Evolutionary conservation across 2,797 vertebrate species (phyloP), one percentile per base, ranked within the genome.

Genomic region (Dendrocincla tyrannina): DNA sequence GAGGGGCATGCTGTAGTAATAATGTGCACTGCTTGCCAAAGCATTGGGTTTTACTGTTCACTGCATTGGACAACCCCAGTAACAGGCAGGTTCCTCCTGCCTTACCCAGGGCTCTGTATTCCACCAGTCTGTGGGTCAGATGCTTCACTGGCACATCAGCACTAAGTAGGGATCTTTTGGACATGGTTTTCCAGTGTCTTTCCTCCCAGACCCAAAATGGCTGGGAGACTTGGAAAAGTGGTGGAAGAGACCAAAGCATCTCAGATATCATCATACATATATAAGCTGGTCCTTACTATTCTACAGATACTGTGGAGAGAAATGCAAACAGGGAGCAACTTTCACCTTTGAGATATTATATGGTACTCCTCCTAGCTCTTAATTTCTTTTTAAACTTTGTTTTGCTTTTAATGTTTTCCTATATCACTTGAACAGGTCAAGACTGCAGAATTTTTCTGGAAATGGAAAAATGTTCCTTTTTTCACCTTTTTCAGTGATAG

Each of bases 11-110:
- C 4, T 24, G 32, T 1, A 62, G 18, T 24, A 41, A 41, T 24
- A 44, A 49, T 2, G 8, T 1, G 1, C 7, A 27, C 52, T 60
- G 17, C 15, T 64, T 81, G 55, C 14, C n/a, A 32, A 70, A 58
- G 8, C 27, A 4, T 2, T 18, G 5, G 0, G 0, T 50, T n/a
- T 64, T 18, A 9, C 33, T 11, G 0, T 32, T 81, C 32, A 11
- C 28, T 60, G 16, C 17, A 32, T 55, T 49, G 70, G 32, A 50
- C 22, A 33, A 44, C 5, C 11, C 11, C 39, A 7, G 55, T 42
- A 70, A 63, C 7, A 83, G 66, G 19, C 2, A 5, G 59, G 2
- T 59, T 82, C n/a, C 42, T 67, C 11, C 23, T 46, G 0, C 18
- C 85, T 73, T n/a, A 30, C 27, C 46, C 24, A 46, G 32, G 33